Conservation (phyloP, 1,140 invertebrate species). For the Triops longicaudatus region DNA sequence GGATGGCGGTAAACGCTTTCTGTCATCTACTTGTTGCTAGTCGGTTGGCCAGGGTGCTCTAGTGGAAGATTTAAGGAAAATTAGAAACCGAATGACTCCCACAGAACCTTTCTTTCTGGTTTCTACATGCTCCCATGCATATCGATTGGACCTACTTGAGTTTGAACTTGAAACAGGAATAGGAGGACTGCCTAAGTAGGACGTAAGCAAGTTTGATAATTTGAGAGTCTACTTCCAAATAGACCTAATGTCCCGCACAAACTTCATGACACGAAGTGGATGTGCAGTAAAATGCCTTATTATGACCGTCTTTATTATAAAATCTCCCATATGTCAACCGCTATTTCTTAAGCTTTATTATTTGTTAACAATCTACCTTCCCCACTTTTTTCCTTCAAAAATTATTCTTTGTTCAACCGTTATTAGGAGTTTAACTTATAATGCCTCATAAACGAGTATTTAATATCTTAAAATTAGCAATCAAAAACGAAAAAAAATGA, state of each 20-base stretch:
- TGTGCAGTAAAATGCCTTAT: too few species aligned
- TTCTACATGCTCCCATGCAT: not conserved
- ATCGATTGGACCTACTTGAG: not conserved
- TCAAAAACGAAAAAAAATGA: too few species aligned
- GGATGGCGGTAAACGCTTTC: not conserved
- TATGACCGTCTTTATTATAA: too few species aligned
- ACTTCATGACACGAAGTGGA: too few species aligned
- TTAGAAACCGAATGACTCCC: not conserved
- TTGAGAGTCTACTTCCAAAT: not conserved
- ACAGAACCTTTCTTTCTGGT: not conserved
- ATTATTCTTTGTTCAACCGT: too few species aligned
- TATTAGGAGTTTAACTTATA: too few species aligned
- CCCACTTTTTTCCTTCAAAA: too few species aligned
- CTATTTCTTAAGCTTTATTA: too few species aligned
- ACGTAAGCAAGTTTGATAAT: not conserved
- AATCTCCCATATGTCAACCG: too few species aligned
- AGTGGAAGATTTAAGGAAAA: not conserved
- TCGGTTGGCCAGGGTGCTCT: not conserved
- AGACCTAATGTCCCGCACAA: not conserved
- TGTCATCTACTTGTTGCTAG: not conserved
- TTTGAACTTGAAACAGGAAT: not conserved
- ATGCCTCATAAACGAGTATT: too few species aligned
- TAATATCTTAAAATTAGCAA: too few species aligned
- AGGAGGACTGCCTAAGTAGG: not conserved
- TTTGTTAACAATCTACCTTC: too few species aligned